phyloP scores from a whole-genome alignment of 2,113 vertebrate species.

The Dasypus novemcinctus region DNA sequence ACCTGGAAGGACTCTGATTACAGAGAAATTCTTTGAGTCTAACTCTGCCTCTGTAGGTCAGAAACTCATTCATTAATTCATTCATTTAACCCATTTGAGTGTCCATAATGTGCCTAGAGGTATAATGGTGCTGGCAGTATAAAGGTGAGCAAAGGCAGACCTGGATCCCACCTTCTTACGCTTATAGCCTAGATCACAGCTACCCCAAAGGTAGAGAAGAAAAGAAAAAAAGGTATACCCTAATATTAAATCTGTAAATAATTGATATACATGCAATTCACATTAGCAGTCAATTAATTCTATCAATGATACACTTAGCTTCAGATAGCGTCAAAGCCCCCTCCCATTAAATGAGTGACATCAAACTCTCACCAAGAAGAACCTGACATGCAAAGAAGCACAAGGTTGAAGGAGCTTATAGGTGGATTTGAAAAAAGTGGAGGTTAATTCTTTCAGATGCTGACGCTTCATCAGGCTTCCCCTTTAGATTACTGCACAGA shows the following conservation, averaged over 20 bases:
- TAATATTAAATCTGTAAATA: background rate
- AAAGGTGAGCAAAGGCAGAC: background rate
- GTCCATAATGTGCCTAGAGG: background rate
- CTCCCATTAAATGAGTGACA: background rate
- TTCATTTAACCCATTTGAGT: background rate
- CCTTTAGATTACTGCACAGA: background rate
- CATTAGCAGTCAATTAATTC: constrained; percentile 1
- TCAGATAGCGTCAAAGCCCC: background rate
- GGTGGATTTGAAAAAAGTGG: background rate
- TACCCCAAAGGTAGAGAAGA: background rate
- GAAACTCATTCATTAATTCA: constrained; percentile 38
- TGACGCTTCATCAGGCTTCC: background rate
- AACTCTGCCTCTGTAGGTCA: background rate
- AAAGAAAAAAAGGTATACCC: background rate
- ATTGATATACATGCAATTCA: background rate
- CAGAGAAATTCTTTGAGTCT: constrained; percentile 31
- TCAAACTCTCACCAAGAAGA: background rate
- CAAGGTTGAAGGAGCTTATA: background rate
- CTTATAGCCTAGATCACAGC: background rate
- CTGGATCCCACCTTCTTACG: background rate
- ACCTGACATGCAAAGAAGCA: background rate
- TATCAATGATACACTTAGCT: background rate
- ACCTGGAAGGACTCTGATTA: constrained; percentile 59
- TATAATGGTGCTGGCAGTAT: background rate
- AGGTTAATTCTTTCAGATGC: background rate